phyloP scores from a whole-genome alignment of 2,113 vertebrate genomes.

The Nannospalax galili region DNA sequence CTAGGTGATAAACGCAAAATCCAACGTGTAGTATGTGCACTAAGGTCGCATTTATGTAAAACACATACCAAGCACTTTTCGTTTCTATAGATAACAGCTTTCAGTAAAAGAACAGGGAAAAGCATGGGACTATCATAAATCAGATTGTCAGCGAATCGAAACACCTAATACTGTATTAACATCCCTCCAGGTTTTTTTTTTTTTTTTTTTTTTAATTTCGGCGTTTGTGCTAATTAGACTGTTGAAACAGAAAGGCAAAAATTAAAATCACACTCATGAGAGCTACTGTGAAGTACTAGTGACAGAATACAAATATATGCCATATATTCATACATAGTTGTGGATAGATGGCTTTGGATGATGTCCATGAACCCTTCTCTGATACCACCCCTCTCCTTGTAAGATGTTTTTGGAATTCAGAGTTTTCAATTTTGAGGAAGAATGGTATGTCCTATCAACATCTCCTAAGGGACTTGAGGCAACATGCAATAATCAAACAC shows the following conservation, averaged over 20 bases:
- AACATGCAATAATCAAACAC: neutral
- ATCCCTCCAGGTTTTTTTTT: no score
- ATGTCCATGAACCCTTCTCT: neutral
- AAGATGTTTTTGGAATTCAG: slow-evolving; percentile 26
- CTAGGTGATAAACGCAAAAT: neutral
- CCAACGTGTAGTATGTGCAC: neutral
- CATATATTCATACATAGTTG: neutral
- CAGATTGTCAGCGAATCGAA: neutral
- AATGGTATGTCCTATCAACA: neutral
- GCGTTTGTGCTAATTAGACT: slow-evolving; percentile 13
- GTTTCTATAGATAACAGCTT: neutral
- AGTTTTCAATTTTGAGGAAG: slow-evolving; percentile 43
- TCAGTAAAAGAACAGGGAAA: neutral
- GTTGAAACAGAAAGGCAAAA: slow-evolving; percentile 35
- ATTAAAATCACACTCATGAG: neutral
- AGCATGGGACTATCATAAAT: neutral
- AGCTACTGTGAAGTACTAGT: neutral
- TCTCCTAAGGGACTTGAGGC: neutral
- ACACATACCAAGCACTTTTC: neutral
- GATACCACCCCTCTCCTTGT: neutral
- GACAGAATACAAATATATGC: neutral
- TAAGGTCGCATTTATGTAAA: neutral
- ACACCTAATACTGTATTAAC: neutral
- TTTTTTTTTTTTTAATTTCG: neutral
- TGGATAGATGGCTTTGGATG: neutral